Evolutionary conservation across 37 sponge, comb jelly and placozoan species (phyloP).

Genomic region (Aplysina aerophoba): DNA sequence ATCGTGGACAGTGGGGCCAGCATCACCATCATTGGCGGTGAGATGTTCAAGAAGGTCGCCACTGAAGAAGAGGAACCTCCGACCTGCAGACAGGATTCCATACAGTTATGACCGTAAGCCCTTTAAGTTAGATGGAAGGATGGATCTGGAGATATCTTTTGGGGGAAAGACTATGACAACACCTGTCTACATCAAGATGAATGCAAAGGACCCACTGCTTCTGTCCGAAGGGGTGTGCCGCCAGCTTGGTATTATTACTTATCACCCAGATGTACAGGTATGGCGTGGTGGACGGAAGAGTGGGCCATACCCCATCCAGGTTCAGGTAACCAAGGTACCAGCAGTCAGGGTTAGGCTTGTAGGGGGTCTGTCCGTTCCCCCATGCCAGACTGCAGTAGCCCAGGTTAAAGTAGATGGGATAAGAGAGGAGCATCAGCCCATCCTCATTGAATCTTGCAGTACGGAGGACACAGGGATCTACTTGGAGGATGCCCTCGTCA

Average conservation of each 20-base stretch:
- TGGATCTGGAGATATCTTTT: conserved; percentile 49
- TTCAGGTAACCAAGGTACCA: neutral
- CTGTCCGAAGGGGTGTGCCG: conserved; percentile 61
- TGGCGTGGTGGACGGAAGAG: conserved; percentile 17
- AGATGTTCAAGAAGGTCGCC: conserved; percentile 30
- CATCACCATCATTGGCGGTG: conserved; percentile 35
- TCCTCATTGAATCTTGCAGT: too few relatives aligned
- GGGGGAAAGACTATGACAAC: conserved; percentile 22
- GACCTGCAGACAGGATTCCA: conserved; percentile 43
- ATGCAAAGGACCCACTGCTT: conserved; percentile 47
- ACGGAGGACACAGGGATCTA: too few relatives aligned
- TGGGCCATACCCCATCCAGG: neutral
- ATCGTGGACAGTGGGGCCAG: conserved; percentile 33
- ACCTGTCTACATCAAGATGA: conserved; percentile 55
- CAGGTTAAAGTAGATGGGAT: conserved; percentile 8
- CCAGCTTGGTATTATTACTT: conserved; percentile 46
- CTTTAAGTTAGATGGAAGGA: conserved; percentile 47
- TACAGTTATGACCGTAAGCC: conserved; percentile 29
- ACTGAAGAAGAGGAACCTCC: conserved; percentile 8
- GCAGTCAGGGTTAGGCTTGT: conserved; percentile 10
- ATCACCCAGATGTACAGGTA: conserved; percentile 42
- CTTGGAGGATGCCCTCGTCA: too few relatives aligned
- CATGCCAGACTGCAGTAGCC: neutral
- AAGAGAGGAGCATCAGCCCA: too few relatives aligned
- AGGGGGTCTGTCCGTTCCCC: conserved; percentile 2